These are phyloP conservation scores for Didymodactylos carnosus DNA, from an alignment of 2,888 invertebrate genomes.

Conservation along the genomic window DNA sequence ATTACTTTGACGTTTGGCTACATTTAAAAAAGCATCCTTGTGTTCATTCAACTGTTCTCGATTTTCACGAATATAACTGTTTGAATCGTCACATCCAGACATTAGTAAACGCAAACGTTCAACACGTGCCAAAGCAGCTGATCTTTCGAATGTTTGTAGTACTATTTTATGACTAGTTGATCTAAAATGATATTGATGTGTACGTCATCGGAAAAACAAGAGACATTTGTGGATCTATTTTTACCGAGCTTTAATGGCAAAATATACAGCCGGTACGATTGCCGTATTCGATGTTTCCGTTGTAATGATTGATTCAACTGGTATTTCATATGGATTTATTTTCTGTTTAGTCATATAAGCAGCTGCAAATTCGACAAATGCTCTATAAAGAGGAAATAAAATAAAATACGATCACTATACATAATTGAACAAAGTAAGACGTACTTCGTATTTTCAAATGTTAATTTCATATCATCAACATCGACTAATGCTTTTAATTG, in stretches of 20 bases:
- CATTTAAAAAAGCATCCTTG: neutral
- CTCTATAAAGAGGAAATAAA: neutral
- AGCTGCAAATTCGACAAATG: neutral
- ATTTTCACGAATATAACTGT: neutral
- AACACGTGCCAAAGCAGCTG: neutral
- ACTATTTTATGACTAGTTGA: neutral
- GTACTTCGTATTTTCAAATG: neutral
- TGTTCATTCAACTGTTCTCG: neutral
- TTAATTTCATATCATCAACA: neutral
- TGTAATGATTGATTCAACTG: neutral
- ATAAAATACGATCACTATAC: neutral
- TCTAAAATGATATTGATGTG: neutral
- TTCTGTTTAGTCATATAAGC: neutral
- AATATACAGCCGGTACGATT: neutral
- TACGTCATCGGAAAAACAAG: too few relatives aligned
- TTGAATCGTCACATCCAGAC: neutral
- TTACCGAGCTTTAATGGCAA: neutral
- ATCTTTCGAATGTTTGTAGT: neutral
- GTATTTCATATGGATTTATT: neutral
- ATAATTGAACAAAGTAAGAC: neutral
- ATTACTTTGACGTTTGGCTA: neutral
- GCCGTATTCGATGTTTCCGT: neutral
- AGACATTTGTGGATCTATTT: neutral
- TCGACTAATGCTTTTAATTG: conserved; percentile 7
- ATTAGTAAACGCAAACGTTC: neutral